A percentile compares a stretch with the other conserved stretches of the same genome.
Evolutionary conservation across 2,888 invertebrate species (phyloP).

Genomic region (Archips crataeganus): DNA sequence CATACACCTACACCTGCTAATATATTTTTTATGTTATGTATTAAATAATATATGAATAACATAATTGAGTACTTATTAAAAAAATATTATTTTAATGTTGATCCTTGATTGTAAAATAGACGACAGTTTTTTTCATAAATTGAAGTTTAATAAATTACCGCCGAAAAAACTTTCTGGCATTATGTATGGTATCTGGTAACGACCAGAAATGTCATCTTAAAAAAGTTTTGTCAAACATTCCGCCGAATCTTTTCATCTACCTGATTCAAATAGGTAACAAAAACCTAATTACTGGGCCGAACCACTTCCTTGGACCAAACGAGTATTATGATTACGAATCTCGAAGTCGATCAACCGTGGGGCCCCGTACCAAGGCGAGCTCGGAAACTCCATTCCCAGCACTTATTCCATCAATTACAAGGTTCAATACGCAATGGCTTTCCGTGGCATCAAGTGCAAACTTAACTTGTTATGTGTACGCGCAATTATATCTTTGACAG

Average conservation of each 20-base stretch:
- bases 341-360: constrained; percentile 76
- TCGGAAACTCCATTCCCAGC: constrained; percentile 43
- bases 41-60: too few species aligned
- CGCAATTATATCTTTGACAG: constrained; percentile 84
- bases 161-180: too few species aligned
- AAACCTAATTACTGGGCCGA: constrained; percentile 68
- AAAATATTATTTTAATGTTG: too few species aligned
- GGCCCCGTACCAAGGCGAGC: constrained; percentile 59
- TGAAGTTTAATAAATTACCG: too few species aligned
- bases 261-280: constrained; percentile 55
- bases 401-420: constrained; percentile 50
- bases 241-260: constrained; percentile 9
- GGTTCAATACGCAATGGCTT: constrained; percentile 50
- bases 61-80: too few species aligned
- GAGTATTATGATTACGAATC: constrained; percentile 75
- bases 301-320: constrained; percentile 72
- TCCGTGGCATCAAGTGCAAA: constrained; percentile 54
- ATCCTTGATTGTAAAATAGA: too few species aligned
- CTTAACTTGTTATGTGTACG: constrained; percentile 68
- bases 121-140: too few species aligned
- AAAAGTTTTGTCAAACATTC: constrained; percentile 16
- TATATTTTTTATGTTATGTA: too few species aligned
- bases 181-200: too few species aligned
- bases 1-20: too few species aligned
- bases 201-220: constrained; percentile 8